phyloP scores from a whole-genome alignment of 2,113 vertebrate species.

The Sebastes schlegelii region DNA sequence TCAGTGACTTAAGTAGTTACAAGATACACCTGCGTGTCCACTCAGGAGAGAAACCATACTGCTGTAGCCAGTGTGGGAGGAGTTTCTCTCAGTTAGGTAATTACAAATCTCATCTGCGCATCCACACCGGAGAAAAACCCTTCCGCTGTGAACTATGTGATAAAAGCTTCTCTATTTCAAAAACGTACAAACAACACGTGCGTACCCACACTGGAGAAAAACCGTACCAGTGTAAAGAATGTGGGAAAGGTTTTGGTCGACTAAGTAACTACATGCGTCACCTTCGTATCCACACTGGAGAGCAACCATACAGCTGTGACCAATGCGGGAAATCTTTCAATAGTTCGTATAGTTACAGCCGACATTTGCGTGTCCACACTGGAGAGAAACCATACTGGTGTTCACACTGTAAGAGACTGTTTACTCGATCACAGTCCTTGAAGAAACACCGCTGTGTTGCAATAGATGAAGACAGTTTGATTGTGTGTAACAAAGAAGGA shows the following conservation, averaged over 20 bases:
- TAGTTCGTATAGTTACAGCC: constrained; percentile 47
- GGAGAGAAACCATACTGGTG: constrained; percentile 66
- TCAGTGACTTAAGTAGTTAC: constrained; percentile 43
- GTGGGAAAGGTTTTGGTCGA: constrained; percentile 42
- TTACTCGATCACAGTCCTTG: constrained; percentile 48
- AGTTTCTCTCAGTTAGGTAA: constrained; percentile 51
- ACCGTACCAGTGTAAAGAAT: constrained; percentile 50
- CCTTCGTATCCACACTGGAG: constrained; percentile 48
- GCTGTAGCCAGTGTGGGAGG: constrained; percentile 48
- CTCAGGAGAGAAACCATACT: constrained; percentile 54
- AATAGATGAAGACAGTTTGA: not conserved
- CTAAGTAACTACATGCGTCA: constrained; percentile 52
- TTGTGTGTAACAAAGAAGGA: not conserved
- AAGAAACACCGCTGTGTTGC: constrained; percentile 50
- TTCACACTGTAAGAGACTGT: constrained; percentile 50
- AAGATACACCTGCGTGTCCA: constrained; percentile 53
- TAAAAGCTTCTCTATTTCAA: constrained; percentile 54
- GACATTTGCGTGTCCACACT: constrained; percentile 45
- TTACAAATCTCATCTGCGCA: constrained; percentile 52
- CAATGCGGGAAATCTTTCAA: constrained; percentile 52
- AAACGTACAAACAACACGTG: constrained; percentile 48
- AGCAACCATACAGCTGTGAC: constrained; percentile 50
- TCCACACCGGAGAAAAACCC: constrained; percentile 49
- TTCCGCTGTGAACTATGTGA: constrained; percentile 46
- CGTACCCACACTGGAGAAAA: constrained; percentile 47